A percentile compares a stretch with the other conserved stretches of the same genome.
phyloP scores from a whole-genome alignment of 1,140 invertebrate species.

The Sycobia sp. region DNA sequence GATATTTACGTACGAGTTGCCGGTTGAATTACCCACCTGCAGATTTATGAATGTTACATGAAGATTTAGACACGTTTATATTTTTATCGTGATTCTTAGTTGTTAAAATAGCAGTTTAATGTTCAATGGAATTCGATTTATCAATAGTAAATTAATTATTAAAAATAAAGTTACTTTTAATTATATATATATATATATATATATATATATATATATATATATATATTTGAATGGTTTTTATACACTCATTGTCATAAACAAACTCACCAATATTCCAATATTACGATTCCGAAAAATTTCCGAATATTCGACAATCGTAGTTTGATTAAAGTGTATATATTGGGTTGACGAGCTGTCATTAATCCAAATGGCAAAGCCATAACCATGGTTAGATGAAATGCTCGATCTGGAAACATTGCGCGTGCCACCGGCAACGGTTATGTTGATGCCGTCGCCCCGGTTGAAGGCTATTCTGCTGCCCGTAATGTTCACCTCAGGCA shows the following conservation, averaged over 20 bases:
- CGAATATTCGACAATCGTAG: conserved; percentile 85
- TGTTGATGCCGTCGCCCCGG: conserved; percentile 87
- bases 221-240: too few relatives aligned
- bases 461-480: conserved; percentile 88
- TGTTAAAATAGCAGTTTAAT: too few relatives aligned
- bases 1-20: conserved; percentile 79
- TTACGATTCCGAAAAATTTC: conserved; percentile 83
- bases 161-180: too few relatives aligned
- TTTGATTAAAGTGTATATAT: conserved; percentile 80
- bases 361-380: conserved; percentile 85
- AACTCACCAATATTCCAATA: conserved; percentile 75
- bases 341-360: conserved; percentile 80
- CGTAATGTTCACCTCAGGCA: conserved; percentile 92
- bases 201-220: too few relatives aligned
- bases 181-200: too few relatives aligned
- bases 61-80: not conserved
- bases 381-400: conserved; percentile 79
- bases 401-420: conserved; percentile 84
- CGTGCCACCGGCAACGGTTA: conserved; percentile 89
- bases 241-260: too few relatives aligned
- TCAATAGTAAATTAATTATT: too few relatives aligned
- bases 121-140: too few relatives aligned
- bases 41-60: not conserved
- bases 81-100: too few relatives aligned
- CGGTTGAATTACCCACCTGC: conserved; percentile 75